Base-by-base conservation (phyloP, 2,888 invertebrate genomes). In the Callimorpha dominula region DNA sequence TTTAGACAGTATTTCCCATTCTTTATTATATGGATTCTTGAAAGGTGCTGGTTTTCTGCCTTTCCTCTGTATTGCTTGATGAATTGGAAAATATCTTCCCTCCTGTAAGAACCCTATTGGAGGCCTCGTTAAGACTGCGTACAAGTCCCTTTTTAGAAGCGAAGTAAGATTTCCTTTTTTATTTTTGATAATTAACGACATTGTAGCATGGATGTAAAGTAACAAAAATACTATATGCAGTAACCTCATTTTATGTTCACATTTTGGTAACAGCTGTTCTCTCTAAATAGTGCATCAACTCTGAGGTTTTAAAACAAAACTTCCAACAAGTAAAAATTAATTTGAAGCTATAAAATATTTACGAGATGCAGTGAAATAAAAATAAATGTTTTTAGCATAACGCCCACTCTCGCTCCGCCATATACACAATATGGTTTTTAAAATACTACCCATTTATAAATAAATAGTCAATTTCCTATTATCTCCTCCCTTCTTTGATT, bases 231-330 rank as follows among this genome's bases (percentile, higher is more conserved):
- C 20, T 15, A 46, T 20, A 15, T 31, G 17, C 15, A 46, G 11
- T 60, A 68, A 31, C 31, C n/a, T 60, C 68, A 68, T 68, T 68
- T 60, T 68, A 57, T 46, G 31, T 60, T 68, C 57, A 60, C 60
- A 60, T 68, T 60, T 60, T 68, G 12, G 43, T 54, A 50, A 50
- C 31, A 31, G 31, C 31, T 65, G 20, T 31, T 65, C 14, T 14
- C 14, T 31, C 14, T 31, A 57, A 57, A 14, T 20, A 20, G 31
- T 31, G 20, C 11, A 5, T 0, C 12, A 46, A 46, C 43, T 46
- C 43, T 46, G 43, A 8, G 6, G 4, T 12, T 57, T 20, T 3
- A 54, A 9, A 57, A 9, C 11, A 20, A n/a, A 54, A 17, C 54
- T 54, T 54, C 11, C 0, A 31, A 57, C 12, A 57, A 12, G 11